Percentiles rank a stretch among this genome's conserved stretches.
These are phyloP conservation scores for Dynastes tityus DNA, from an alignment of 2,888 invertebrate species.

Conservation along the genomic window DNA sequence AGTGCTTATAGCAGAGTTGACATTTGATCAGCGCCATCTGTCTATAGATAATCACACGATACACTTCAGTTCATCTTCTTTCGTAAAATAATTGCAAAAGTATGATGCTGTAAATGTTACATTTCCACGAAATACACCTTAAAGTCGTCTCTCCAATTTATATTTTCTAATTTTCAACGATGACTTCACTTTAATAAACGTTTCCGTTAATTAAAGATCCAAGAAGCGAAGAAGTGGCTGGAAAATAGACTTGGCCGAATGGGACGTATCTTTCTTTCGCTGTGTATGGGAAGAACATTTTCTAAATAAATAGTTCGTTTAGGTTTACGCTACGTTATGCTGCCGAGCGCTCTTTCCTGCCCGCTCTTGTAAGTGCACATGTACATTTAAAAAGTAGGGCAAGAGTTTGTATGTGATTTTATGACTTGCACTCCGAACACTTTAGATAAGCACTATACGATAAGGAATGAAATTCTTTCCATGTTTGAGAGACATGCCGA, in stretches of 20 bases:
- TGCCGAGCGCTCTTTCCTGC: constrained; percentile 12
- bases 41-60: too few relatives aligned
- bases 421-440: constrained; percentile 27
- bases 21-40: too few relatives aligned
- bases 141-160: background rate
- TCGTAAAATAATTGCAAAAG: background rate
- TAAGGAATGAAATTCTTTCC: constrained; percentile 38
- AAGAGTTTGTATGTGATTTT: constrained; percentile 39
- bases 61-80: too few relatives aligned
- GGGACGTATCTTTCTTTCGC: constrained; percentile 21
- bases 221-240: background rate
- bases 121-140: too few relatives aligned
- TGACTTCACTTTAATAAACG: constrained; percentile 11
- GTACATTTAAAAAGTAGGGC: constrained; percentile 42
- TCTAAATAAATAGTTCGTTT: constrained; percentile 35
- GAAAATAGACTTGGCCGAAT: constrained; percentile 12
- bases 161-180: background rate
- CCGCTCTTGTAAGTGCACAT: constrained; percentile 27
- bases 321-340: constrained; percentile 24
- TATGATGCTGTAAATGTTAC: too few relatives aligned
- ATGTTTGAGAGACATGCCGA: background rate
- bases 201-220: constrained; percentile 5
- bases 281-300: constrained; percentile 4
- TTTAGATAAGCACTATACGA: constrained; percentile 32
- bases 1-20: too few relatives aligned